Evolutionary conservation across 2,888 invertebrate species (phyloP), one percentile per base, ranked within the genome.

Genomic region (Apamea crenata): DNA sequence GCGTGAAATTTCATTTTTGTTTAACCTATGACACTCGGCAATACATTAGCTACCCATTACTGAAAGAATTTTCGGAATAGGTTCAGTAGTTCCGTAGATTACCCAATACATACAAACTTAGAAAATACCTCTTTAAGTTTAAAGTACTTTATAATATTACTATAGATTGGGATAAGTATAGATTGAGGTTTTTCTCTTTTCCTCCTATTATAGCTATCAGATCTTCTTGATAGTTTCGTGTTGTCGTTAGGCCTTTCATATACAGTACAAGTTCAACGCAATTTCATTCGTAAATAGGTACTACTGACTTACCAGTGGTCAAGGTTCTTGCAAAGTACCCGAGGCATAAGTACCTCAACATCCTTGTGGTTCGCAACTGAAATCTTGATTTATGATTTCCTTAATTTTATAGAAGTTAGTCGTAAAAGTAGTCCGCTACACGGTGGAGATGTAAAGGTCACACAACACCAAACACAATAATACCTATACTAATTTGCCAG

Each of bases 301-400:
- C 56, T n/a, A n/a, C 7, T n/a, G n/a, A n/a, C 4, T n/a, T 40
- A 59, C 29, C 69, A 16, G 36, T 47, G 67, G 63, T 65, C 61
- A 68, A 71, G 44, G 69, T 40, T 63, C 8, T n/a, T 32, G 44
- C 53, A 71, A 72, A 70, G 8, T 59, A 29, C 59, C 67, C 18
- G 5, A 59, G 50, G 1, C 50, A 18, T 80, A 72, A 44, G 47
- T 78, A 40, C 16, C 44, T 44, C 14, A 56, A 65, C 29, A 75
- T 82, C 47, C 72, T 83, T 78, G 75, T 29, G 73, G 69, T 70
- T 74, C 47, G 63, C n/a, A 65, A 74, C 67, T 72, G 4, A 79
- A 86, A 75, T 59, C 61, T 44, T 79, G 61, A 79, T 79, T 83
- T 79, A 85, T 66, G 65, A 65, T 77, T 86, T 85, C 85, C 85